A percentile compares a stretch with the other conserved stretches of the same genome.
Conservation (phyloP, 1,140 invertebrate species). For the Sarcophaga bullata region DNA sequence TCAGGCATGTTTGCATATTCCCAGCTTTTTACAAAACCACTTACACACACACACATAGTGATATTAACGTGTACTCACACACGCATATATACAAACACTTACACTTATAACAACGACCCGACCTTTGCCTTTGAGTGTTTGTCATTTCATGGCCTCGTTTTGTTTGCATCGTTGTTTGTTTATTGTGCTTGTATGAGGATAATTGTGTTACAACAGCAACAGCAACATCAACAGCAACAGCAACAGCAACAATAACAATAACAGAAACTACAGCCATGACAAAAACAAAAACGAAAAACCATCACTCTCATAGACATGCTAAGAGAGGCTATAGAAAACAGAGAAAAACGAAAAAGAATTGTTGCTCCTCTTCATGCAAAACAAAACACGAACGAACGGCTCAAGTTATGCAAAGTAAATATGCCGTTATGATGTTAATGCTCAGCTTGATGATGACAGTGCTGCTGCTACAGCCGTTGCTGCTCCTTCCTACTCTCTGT, state of each 20-base stretch:
- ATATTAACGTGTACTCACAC: not conserved
- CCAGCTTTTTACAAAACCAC: not conserved
- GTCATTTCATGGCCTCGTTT: conserved; percentile 35
- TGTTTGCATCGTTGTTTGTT: conserved; percentile 32
- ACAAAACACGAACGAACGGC: not conserved
- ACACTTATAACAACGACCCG: conserved; percentile 3
- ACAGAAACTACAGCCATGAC: not conserved
- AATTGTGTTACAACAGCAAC: conserved; percentile 33
- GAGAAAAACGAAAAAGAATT: not conserved
- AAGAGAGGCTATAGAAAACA: not conserved
- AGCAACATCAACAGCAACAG: conserved; percentile 3
- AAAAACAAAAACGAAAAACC: not conserved
- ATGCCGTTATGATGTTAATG: not conserved
- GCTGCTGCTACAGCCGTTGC: not conserved
- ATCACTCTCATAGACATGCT: not conserved
- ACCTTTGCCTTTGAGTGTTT: conserved; percentile 39
- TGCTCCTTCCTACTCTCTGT: no score
- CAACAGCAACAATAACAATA: not conserved
- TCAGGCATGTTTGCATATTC: not conserved
- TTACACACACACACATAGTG: not conserved
- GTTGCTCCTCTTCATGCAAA: not conserved
- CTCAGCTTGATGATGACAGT: not conserved
- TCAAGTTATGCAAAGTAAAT: conserved; percentile 34
- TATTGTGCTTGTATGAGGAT: conserved; percentile 11
- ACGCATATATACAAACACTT: no score